Evolutionary conservation across 2,113 vertebrate species (phyloP).

Genomic region (Alaudala cheleensis): DNA sequence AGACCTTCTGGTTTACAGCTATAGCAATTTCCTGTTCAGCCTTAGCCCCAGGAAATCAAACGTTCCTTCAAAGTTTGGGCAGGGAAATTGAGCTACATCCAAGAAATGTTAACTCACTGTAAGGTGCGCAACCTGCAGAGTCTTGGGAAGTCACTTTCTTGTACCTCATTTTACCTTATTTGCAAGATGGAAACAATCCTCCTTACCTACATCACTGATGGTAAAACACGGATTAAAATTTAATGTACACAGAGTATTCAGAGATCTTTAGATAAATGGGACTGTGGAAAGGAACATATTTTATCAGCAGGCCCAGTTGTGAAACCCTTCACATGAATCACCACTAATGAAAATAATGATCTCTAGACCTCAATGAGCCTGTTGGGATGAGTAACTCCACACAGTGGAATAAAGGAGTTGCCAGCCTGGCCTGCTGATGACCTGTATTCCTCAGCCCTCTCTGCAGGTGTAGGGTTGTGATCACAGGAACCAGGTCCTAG

Average conservation of each 20-base stretch:
- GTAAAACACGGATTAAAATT: conserved; percentile 3
- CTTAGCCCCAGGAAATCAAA: neutral
- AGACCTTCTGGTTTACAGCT: neutral
- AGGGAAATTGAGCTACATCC: neutral
- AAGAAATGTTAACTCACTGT: neutral
- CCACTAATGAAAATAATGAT: neutral
- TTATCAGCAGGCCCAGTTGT: neutral
- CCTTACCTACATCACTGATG: neutral
- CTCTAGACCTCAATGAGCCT: neutral
- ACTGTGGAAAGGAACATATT: neutral
- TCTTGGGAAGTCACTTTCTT: neutral
- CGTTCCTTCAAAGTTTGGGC: neutral
- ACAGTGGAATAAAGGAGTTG: neutral
- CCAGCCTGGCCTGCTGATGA: conserved; percentile 15
- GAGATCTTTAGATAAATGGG: conserved; percentile 20
- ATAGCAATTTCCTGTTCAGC: neutral
- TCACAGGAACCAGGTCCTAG: neutral
- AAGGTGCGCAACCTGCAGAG: neutral
- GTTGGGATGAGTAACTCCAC: neutral
- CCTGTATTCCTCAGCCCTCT: neutral
- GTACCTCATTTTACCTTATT: neutral
- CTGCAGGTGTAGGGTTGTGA: rapidly evolving
- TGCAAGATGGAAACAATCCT: neutral
- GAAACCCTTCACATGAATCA: conserved; percentile 40
- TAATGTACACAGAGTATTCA: neutral